phyloP scores from a whole-genome alignment of 2,888 invertebrate genomes.

The Pseudoips prasinana region DNA sequence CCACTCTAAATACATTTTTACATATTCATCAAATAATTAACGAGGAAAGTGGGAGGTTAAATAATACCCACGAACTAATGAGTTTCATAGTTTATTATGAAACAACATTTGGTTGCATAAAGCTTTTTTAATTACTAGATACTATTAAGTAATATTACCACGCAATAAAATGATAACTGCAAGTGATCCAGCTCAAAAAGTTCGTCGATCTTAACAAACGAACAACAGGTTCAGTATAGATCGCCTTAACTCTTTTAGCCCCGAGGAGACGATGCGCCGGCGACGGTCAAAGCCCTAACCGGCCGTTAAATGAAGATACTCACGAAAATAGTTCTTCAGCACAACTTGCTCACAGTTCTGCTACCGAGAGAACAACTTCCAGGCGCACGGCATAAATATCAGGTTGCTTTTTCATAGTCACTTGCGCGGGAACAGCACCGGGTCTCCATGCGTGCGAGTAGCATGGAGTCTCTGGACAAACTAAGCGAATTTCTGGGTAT shows the following conservation, averaged over 20 bases:
- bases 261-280: conserved; percentile 38
- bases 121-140: too few relatives aligned
- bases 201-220: conserved; percentile 55
- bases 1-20: too few relatives aligned
- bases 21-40: too few relatives aligned
- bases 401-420: conserved; percentile 63
- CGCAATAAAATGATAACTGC: conserved; percentile 8
- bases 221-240: conserved; percentile 64
- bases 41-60: too few relatives aligned
- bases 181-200: conserved; percentile 46
- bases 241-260: conserved; percentile 49
- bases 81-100: too few relatives aligned
- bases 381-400: conserved; percentile 46
- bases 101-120: too few relatives aligned
- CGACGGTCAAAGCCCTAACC: conserved; percentile 53
- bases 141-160: too few relatives aligned
- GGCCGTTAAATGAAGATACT: conserved; percentile 45
- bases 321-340: conserved; percentile 63
- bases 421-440: conserved; percentile 56
- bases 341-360: conserved; percentile 32
- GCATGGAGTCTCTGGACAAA: conserved; percentile 65
- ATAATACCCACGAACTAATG: too few relatives aligned
- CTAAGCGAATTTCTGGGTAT: conserved; percentile 74
- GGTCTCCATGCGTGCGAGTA: conserved; percentile 62
- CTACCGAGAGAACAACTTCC: conserved; percentile 42